Base-by-base conservation (phyloP, 1,140 invertebrate genomes). In the Pogonomyrmex californicus region DNA sequence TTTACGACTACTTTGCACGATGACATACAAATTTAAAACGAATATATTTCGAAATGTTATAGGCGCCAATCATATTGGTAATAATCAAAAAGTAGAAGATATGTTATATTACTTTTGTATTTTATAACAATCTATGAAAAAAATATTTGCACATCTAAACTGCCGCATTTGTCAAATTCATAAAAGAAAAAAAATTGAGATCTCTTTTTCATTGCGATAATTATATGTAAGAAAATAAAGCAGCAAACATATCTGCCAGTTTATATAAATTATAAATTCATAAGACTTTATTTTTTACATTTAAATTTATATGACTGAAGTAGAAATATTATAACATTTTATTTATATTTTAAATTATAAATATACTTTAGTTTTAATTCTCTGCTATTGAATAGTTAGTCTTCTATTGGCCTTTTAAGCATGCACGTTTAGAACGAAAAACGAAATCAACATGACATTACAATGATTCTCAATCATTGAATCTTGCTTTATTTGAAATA, bases 81-180 rank as follows among this genome's bases (percentile, higher is more conserved):
- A 62, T 76, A 62, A 85, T 85, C 36, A 56, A 85, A 85, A 54
- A n/a, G 36, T 56, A 71, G 44, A 71, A 30, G 49, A 85, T 51
- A 77, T 38, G 41, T 65, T 54, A 33, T 10, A 30, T 62, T 14
- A 51, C 41, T 77, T 62, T 75, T 1, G 36, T 41, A 85, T 85
- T 85, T 85, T 77, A 65, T 78, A 63, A 82, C n/a, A 56, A 81
- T 71, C 30, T 33, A 56, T 30, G 23, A 56, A n/a, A 44, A 23
- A 70, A 58, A 33, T 17, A 71, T 33, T 33, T 44, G 38, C 41
- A 38, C 5, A 58, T 60, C 10, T 58, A n/a, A 65, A 10, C 10
- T 36, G 41, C 12, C 41, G 2, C n/a, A 47, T 68, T 23, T 54
- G 6, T 83, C 56, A 85, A 76, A 63, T 51, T 12, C 12, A 4